Evolutionary conservation across 2,888 invertebrate species (phyloP), one percentile per base, ranked within the genome.

Genomic region (Acleris cristana): DNA sequence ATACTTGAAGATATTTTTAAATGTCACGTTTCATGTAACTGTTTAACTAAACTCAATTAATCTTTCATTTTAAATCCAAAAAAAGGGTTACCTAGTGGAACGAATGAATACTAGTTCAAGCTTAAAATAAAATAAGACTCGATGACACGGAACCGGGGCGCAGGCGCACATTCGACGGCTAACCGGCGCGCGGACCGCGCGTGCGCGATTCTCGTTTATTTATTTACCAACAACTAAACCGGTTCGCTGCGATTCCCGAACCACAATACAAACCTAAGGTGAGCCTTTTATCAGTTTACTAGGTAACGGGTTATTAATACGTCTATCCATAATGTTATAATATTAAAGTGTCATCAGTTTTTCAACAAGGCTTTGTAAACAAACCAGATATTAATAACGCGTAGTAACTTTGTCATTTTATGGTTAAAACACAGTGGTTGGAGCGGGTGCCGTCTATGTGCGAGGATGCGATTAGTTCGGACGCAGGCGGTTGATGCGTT

Each of bases 211-310:
- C 21, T 14, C 21, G 40, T 21, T 40, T 40, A 62, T 56, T 61
- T 66, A 62, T 62, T 66, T 66, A 62, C 56, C 51, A 66, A 66
- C 61, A 66, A 66, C 52, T 18, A 45, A 66, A 66, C 61, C 56
- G 66, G 61, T 61, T 62, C 23, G 18, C 3, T 18, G 21, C 18
- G 19, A 34, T 34, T 34, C 5, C 21, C n/a, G 57, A 23, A n/a
- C 23, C 45, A 1, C 58, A 48, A 48, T n/a, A 55, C 44, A 40
- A 56, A 61, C 12, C 16, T 23, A 52, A 57, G 60, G 65, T 66
- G 34, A 66, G 61, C 21, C 23, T 30, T 2, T 16, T 30, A 45
- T 26, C 14, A 40, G 40, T 14, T 34, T 34, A 34, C 10, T 34
- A 34, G 34, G 34, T 10, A 34, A 34, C 34, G 34, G 10, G 34